Conservation (phyloP, 2,888 invertebrate species). For the Perizoma affinitatum region DNA sequence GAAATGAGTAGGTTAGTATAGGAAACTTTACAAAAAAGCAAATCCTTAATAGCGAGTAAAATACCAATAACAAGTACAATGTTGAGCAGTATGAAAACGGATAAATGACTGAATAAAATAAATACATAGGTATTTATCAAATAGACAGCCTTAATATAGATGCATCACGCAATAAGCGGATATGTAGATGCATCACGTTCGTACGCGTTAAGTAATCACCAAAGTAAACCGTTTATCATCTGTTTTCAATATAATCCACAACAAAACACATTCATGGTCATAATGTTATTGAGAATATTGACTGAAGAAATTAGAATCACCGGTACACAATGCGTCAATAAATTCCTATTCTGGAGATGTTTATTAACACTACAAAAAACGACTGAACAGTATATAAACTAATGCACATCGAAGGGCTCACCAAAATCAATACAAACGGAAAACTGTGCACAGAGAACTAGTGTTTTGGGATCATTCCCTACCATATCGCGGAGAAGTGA, state of each 20-base stretch:
- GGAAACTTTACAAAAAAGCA: too few relatives aligned
- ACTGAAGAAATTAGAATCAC: conserved; percentile 56
- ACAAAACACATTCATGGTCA: conserved; percentile 74
- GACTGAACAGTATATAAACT: conserved; percentile 65
- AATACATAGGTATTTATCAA: not conserved
- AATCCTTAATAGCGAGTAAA: too few relatives aligned
- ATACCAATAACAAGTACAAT: not conserved
- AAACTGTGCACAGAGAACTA: conserved; percentile 44
- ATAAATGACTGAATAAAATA: not conserved
- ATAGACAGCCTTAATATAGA: conserved; percentile 37
- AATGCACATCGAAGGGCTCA: conserved; percentile 39
- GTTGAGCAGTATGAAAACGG: not conserved
- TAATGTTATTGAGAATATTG: conserved; percentile 76
- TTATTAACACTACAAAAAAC: conserved; percentile 65
- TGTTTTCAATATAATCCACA: conserved; percentile 57
- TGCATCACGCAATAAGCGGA: conserved; percentile 48
- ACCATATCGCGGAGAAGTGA: conserved; percentile 57
- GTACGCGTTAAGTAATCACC: conserved; percentile 39
- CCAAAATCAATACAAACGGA: conserved; percentile 47
- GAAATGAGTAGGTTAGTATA: too few relatives aligned
- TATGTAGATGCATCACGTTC: conserved; percentile 42
- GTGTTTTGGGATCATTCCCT: conserved; percentile 51
- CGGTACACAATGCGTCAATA: conserved; percentile 63
- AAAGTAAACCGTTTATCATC: conserved; percentile 53
- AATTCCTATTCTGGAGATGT: conserved; percentile 66